Evolutionary conservation across 2,113 vertebrate species (phyloP).

Genomic region (Calidris pygmaea): DNA sequence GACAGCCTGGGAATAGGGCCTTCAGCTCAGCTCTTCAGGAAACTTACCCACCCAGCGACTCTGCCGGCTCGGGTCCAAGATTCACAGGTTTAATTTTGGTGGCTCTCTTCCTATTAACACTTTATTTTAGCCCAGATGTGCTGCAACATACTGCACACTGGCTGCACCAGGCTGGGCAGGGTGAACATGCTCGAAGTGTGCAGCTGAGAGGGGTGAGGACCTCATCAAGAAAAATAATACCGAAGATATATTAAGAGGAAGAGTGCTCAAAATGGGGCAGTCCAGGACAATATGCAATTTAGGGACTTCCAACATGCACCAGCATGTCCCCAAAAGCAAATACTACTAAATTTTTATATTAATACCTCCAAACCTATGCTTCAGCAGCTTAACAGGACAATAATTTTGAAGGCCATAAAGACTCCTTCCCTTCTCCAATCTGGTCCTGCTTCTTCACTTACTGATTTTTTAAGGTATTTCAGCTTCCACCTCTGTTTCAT

Average conservation of each 20-base stretch:
- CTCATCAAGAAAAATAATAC: not conserved
- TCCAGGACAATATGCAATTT: not conserved
- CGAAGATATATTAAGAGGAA: not conserved
- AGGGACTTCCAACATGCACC: not conserved
- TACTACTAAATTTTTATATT: not conserved
- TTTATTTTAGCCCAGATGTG: not conserved
- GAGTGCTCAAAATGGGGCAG: not conserved
- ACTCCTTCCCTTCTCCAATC: not conserved
- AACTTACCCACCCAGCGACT: accelerated
- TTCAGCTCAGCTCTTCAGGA: not conserved
- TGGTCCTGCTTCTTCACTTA: not conserved
- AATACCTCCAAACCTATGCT: not conserved
- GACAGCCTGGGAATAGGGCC: not conserved
- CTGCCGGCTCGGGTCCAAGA: not conserved
- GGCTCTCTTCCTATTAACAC: not conserved
- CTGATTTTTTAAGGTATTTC: not conserved
- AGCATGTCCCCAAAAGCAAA: not conserved
- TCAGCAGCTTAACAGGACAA: not conserved
- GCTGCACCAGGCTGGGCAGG: accelerated
- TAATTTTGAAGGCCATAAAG: not conserved
- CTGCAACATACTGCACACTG: not conserved
- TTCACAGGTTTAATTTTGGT: not conserved
- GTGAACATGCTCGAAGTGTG: accelerated
- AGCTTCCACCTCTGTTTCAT: not conserved
- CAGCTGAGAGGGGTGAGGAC: not conserved